Evolutionary conservation across 1,140 invertebrate genomes (phyloP).

Genomic region (Drosophila lacertosa): DNA sequence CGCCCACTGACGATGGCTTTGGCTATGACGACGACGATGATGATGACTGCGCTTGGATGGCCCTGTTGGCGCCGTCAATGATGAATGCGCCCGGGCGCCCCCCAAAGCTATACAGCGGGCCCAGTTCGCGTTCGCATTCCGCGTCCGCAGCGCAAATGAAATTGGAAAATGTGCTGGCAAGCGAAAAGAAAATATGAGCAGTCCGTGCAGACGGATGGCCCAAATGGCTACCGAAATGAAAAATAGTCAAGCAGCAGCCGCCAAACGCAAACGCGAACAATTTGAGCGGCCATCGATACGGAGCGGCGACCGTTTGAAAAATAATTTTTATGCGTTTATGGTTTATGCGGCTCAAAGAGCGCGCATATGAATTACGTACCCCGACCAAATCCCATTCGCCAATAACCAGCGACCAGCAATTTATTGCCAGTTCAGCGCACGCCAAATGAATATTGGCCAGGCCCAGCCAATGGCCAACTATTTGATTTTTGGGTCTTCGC

Average conservation of each 20-base stretch:
- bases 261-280: conserved; percentile 70
- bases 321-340: conserved; percentile 67
- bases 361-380: conserved; percentile 48
- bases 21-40: conserved; percentile 26
- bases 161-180: conserved; percentile 77
- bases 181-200: conserved; percentile 74
- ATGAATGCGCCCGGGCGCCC: conserved; percentile 60
- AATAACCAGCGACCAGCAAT: conserved; percentile 41
- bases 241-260: conserved; percentile 73
- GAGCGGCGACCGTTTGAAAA: conserved; percentile 47
- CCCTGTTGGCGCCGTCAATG: conserved; percentile 54
- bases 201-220: conserved; percentile 36
- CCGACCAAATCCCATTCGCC: background rate
- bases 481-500: conserved; percentile 76
- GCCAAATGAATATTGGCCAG: conserved; percentile 75
- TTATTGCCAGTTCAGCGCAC: conserved; percentile 72
- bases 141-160: conserved; percentile 76
- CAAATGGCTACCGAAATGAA: conserved; percentile 65
- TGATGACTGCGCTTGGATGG: conserved; percentile 42
- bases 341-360: conserved; percentile 62
- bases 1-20: background rate
- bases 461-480: conserved; percentile 33
- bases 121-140: conserved; percentile 70
- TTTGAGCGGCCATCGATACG: conserved; percentile 69
- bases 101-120: conserved; percentile 34